phyloP scores from a whole-genome alignment of 2,113 vertebrate species.

The Psettodes erumei region DNA sequence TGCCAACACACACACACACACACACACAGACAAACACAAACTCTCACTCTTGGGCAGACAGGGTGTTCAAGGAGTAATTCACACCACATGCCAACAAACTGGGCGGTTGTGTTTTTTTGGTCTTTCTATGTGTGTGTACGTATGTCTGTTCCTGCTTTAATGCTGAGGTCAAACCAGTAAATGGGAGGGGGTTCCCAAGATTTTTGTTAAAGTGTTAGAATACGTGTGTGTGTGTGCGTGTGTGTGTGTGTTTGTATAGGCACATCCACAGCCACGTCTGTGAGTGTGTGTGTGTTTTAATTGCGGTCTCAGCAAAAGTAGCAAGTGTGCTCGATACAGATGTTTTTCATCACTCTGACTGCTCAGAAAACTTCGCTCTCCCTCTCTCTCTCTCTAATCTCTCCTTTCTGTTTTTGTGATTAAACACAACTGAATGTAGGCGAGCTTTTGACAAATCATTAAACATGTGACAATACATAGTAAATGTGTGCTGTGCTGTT shows the following conservation, averaged over 20 bases:
- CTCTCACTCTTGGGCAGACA: conserved; percentile 70
- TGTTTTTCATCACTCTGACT: conserved; percentile 83
- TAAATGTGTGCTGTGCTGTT: conserved; percentile 14
- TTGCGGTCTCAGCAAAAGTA: conserved; percentile 83
- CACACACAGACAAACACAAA: conserved; percentile 48
- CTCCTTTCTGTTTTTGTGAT: conserved; percentile 63
- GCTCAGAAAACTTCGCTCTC: conserved; percentile 59
- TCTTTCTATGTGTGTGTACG: conserved; percentile 31
- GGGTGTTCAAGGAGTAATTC: conserved; percentile 82
- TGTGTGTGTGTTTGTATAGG: conserved; percentile 37
- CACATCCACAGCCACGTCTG: conserved; percentile 49
- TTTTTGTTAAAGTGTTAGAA: conserved; percentile 75
- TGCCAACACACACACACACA: conserved; percentile 75
- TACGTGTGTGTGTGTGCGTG: conserved; percentile 29
- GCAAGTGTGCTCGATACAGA: conserved; percentile 82
- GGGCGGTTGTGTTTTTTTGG: conserved; percentile 76
- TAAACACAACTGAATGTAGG: conserved; percentile 68
- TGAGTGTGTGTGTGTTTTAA: conserved; percentile 74
- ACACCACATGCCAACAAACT: conserved; percentile 84
- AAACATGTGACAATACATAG: conserved; percentile 35
- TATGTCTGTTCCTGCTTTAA: conserved; percentile 69
- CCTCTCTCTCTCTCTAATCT: conserved; percentile 63
- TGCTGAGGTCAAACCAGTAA: conserved; percentile 79
- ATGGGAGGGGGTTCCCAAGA: conserved; percentile 67
- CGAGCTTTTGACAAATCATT: conserved; percentile 63